Percentiles rank a stretch among this genome's conserved stretches.
These are phyloP conservation scores for Zaprionus tsacasi DNA, from an alignment of 1,140 invertebrate species.

Conservation along the genomic window DNA sequence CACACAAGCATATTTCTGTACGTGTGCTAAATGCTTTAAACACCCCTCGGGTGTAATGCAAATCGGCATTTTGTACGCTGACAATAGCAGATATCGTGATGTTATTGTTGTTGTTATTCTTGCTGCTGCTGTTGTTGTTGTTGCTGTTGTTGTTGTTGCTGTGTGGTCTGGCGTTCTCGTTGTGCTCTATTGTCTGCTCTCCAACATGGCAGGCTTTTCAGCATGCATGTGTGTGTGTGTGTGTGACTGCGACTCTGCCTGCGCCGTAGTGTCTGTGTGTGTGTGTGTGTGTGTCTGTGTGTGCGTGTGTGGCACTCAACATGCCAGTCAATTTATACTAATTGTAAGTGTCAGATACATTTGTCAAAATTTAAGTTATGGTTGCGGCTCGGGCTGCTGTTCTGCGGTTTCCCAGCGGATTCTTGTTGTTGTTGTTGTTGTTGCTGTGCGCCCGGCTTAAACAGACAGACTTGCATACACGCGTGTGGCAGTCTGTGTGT, in stretches of 20 bases:
- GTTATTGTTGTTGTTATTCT: constrained; percentile 63
- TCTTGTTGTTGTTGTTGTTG: constrained; percentile 19
- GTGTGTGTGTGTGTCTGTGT: constrained; percentile 30
- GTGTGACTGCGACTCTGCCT: constrained; percentile 26
- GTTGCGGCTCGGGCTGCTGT: constrained; percentile 62
- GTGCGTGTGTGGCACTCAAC: constrained; percentile 74
- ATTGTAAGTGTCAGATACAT: constrained; percentile 82
- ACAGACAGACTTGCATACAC: constrained; percentile 24
- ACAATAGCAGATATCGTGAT: constrained; percentile 81
- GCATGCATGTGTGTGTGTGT: constrained; percentile 10
- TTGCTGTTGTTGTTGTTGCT: constrained; percentile 20
- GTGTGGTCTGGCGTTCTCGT: constrained; percentile 58
- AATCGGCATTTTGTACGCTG: constrained; percentile 79
- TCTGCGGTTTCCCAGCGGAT: constrained; percentile 56
- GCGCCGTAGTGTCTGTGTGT: constrained; percentile 12
- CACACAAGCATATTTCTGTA: neutral
- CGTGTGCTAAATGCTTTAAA: constrained; percentile 33
- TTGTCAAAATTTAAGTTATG: constrained; percentile 82
- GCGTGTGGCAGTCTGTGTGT: constrained; percentile 19
- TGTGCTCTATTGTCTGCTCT: constrained; percentile 70
- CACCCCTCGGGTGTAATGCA: constrained; percentile 66
- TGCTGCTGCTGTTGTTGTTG: constrained; percentile 13
- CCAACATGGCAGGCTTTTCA: constrained; percentile 54
- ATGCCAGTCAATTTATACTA: constrained; percentile 81
- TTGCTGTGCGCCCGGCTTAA: constrained; percentile 25